Percentiles rank a stretch among this genome's conserved stretches.
Conservation (phyloP, 30 jellyfish, hydroid and myxozoan species). For the Aurelia sp. region DNA sequence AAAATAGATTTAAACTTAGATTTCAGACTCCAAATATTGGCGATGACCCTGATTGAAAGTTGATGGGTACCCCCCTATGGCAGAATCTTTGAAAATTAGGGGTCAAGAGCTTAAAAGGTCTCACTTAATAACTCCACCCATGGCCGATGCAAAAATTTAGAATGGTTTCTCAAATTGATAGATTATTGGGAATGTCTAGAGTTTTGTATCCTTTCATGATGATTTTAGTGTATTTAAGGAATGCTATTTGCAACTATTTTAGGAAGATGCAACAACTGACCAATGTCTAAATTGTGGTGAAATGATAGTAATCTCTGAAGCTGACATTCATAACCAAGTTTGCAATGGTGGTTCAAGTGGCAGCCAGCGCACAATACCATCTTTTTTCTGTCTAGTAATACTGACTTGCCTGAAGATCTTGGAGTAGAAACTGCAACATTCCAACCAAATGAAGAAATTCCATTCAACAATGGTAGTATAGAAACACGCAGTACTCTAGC, state of each 20-base stretch:
- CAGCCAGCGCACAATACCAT: too few species aligned
- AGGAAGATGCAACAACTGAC: background rate
- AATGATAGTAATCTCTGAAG: background rate
- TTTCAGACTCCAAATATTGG: too few species aligned
- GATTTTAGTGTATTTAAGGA: background rate
- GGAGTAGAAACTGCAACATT: too few species aligned
- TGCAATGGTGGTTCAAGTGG: background rate
- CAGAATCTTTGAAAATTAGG: too few species aligned
- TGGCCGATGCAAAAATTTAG: too few species aligned
- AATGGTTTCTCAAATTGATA: background rate
- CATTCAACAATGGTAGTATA: background rate
- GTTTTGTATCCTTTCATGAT: background rate
- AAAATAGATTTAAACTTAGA: too few species aligned
- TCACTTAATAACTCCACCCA: too few species aligned
- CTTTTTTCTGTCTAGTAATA: too few species aligned
- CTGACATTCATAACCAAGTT: background rate
- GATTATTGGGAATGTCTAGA: background rate
- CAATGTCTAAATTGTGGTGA: constrained; percentile 4
- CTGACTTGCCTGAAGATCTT: too few species aligned
- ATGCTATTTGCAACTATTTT: background rate
- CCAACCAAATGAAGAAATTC: background rate
- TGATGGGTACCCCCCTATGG: too few species aligned
- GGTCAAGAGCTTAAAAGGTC: too few species aligned
- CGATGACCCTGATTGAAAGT: too few species aligned
- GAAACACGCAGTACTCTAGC: constrained; percentile 1